phyloP scores from a whole-genome alignment of 2,797 vertebrate genomes.

The Poecilia wingei region DNA sequence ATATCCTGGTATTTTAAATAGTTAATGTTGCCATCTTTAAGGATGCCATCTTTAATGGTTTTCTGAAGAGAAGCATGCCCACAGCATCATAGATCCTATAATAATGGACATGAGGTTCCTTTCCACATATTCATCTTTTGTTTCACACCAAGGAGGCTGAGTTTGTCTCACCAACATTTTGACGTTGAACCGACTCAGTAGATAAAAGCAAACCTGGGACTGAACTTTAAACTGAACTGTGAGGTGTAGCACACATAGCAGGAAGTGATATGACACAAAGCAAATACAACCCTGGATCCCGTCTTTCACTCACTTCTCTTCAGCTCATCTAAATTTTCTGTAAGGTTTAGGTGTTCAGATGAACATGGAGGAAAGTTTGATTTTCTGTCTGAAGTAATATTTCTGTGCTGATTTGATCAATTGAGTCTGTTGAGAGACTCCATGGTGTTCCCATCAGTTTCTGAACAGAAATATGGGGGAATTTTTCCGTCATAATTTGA shows the following conservation, averaged over 20 bases:
- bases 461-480: neutral
- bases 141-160: neutral
- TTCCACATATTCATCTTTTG: neutral
- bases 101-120: neutral
- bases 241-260: neutral
- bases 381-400: neutral
- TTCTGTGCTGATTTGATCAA: neutral
- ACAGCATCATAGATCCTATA: neutral
- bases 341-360: neutral
- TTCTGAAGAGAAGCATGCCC: neutral
- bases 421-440: neutral
- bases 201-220: neutral
- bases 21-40: neutral
- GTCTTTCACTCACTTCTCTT: neutral
- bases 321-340: neutral
- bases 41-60: neutral
- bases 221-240: neutral
- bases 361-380: neutral
- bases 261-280: neutral
- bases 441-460: neutral
- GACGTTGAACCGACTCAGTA: neutral
- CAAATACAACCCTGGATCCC: neutral
- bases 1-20: neutral
- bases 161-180: neutral
- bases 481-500: no score